phyloP scores from a whole-genome alignment of 2,113 vertebrate species.

The Brienomyrus brachyistius region DNA sequence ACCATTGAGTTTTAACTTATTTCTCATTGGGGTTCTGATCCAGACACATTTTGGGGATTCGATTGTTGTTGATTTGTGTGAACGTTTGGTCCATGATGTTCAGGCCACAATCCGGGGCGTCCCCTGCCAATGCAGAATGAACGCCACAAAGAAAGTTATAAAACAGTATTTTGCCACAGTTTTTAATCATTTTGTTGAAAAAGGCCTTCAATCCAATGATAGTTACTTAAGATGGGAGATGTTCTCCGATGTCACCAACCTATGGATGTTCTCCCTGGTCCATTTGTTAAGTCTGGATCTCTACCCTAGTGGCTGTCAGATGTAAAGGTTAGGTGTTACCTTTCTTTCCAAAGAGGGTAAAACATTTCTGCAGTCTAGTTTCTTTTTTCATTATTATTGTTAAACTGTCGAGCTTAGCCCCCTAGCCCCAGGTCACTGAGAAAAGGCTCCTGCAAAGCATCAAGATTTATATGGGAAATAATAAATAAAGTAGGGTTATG shows the following conservation, averaged over 20 bases:
- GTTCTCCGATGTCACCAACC: background rate
- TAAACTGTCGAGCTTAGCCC: conserved; percentile 1
- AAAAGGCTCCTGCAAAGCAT: conserved; percentile 10
- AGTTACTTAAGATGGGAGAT: background rate
- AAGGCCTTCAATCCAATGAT: background rate
- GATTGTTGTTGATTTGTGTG: background rate
- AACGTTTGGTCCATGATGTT: background rate
- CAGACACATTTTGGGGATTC: background rate
- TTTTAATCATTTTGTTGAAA: background rate
- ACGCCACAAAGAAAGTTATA: background rate
- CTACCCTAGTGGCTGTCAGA: background rate
- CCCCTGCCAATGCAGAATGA: background rate
- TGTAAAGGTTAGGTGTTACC: background rate
- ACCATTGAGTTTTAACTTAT: background rate
- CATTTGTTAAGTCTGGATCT: background rate
- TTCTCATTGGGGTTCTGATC: background rate
- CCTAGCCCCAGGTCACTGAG: conserved; percentile 19
- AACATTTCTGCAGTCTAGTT: background rate
- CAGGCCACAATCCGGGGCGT: background rate
- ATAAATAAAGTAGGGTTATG: conserved; percentile 30
- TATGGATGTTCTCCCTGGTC: background rate
- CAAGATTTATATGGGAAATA: conserved; percentile 33
- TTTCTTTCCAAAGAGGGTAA: background rate
- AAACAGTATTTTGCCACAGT: background rate
- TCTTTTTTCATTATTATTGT: background rate